Conservation (phyloP, 1,140 invertebrate genomes). For the Oryzaephilus surinamensis region DNA sequence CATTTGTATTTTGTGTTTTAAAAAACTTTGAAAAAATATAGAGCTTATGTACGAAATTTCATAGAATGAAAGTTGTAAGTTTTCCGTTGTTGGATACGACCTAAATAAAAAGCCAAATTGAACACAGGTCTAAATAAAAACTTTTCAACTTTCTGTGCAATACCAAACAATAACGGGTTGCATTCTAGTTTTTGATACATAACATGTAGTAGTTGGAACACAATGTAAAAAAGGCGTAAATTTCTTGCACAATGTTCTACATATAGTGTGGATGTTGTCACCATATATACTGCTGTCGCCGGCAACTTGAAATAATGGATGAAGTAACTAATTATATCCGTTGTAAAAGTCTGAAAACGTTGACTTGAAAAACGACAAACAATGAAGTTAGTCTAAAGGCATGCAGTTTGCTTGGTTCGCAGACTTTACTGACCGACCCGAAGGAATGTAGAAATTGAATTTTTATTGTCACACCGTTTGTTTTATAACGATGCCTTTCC, state of each 20-base stretch:
- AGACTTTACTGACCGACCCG: constrained; percentile 13
- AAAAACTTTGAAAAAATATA: too few species aligned
- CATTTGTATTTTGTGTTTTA: too few species aligned
- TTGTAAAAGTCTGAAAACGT: constrained; percentile 18
- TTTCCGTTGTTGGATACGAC: too few species aligned
- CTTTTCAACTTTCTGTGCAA: too few species aligned
- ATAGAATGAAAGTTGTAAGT: too few species aligned
- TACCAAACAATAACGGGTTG: too few species aligned
- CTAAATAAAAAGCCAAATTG: too few species aligned
- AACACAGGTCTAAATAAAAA: too few species aligned
- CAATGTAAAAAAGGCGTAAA: constrained; percentile 6
- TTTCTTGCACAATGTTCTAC: constrained; percentile 11
- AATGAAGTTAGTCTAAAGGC: constrained; percentile 11
- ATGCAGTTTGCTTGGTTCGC: constrained; percentile 11
- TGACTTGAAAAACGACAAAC: constrained; percentile 15
- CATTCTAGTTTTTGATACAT: too few species aligned
- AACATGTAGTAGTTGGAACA: constrained; percentile 2
- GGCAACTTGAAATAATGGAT: constrained; percentile 15
- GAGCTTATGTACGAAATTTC: too few species aligned
- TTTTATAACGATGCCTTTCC: too few species aligned
- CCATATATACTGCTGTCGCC: constrained; percentile 14
- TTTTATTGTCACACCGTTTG: constrained; percentile 27
- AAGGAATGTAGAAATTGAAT: constrained; percentile 28
- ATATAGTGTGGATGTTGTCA: constrained; percentile 9
- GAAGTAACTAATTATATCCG: constrained; percentile 26